Conservation (phyloP, 2,797 vertebrate genomes). For the Tenualosa ilisha region DNA sequence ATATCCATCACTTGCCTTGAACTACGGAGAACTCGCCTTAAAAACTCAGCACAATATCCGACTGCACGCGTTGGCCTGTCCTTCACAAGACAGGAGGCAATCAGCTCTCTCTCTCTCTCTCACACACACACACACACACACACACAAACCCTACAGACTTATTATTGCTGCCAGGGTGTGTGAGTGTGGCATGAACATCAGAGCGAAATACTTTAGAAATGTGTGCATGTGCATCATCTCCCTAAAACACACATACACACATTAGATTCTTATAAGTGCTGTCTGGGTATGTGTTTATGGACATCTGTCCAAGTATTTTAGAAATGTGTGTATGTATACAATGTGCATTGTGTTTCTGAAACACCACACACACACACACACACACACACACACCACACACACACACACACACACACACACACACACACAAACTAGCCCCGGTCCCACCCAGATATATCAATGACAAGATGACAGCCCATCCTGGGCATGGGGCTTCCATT, state of each 20-base stretch:
- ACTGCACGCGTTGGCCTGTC: constrained; percentile 65
- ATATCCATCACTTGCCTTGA: constrained; percentile 68
- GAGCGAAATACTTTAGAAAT: background rate
- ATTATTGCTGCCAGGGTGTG: constrained; percentile 33
- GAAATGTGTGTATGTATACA: background rate
- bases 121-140: too few species aligned
- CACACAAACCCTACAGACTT: constrained; percentile 40
- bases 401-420: constrained; percentile 35
- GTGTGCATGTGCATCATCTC: constrained; percentile 28
- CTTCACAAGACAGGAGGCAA: constrained; percentile 63
- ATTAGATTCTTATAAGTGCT: background rate
- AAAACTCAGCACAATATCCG: constrained; percentile 70
- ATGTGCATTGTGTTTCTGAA: too few species aligned
- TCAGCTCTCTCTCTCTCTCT: constrained; percentile 23
- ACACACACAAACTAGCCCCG: constrained; percentile 28
- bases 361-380: constrained; percentile 6
- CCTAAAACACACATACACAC: constrained; percentile 40
- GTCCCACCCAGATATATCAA: constrained; percentile 68
- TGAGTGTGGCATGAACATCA: constrained; percentile 18
- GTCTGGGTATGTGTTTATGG: too few species aligned
- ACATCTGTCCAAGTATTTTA: too few species aligned
- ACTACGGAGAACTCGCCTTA: constrained; percentile 62
- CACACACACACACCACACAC: constrained; percentile 26
- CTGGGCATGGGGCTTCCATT: constrained; percentile 78
- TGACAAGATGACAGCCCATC: constrained; percentile 74